phyloP scores from a whole-genome alignment of 1,140 invertebrate species.

The Lepidurus packardi region DNA sequence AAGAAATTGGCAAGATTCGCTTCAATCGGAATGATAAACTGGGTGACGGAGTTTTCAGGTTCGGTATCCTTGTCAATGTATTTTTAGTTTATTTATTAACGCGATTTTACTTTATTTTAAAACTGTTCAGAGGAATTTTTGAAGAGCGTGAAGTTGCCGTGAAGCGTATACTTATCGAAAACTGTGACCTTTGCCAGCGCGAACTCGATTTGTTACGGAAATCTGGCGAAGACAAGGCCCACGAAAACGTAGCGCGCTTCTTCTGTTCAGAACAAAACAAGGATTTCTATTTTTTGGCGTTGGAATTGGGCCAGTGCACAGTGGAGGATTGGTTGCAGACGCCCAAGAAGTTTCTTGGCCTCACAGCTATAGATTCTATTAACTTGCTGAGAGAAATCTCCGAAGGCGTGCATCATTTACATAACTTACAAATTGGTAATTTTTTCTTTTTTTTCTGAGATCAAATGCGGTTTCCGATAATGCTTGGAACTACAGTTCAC shows the following conservation, averaged over 20 bases:
- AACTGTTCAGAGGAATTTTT: slow-evolving; percentile 67
- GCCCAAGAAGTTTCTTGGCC: slow-evolving; percentile 55
- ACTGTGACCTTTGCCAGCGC: slow-evolving; percentile 90
- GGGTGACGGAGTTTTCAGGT: too few relatives aligned
- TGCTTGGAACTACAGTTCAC: slow-evolving; percentile 64
- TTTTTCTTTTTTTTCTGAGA: slow-evolving; percentile 27
- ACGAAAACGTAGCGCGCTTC: slow-evolving; percentile 89
- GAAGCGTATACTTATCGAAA: slow-evolving; percentile 88
- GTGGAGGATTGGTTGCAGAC: slow-evolving; percentile 86
- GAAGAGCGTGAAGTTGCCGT: slow-evolving; percentile 90
- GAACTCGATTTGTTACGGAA: slow-evolving; percentile 92
- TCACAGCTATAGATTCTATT: slow-evolving; percentile 53
- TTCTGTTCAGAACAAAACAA: slow-evolving; percentile 82
- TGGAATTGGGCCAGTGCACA: slow-evolving; percentile 90
- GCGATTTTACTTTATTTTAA: too few relatives aligned
- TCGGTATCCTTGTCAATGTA: too few relatives aligned
- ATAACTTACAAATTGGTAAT: slow-evolving; percentile 80
- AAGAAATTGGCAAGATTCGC: too few relatives aligned
- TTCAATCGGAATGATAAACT: too few relatives aligned
- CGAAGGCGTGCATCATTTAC: slow-evolving; percentile 83
- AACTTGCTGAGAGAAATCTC: slow-evolving; percentile 79
- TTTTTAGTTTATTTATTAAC: too few relatives aligned
- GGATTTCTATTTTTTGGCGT: slow-evolving; percentile 83
- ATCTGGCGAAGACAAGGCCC: slow-evolving; percentile 67
- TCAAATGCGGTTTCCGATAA: neutral